phyloP scores from a whole-genome alignment of 2,888 invertebrate species.

The Diarsia rubi region DNA sequence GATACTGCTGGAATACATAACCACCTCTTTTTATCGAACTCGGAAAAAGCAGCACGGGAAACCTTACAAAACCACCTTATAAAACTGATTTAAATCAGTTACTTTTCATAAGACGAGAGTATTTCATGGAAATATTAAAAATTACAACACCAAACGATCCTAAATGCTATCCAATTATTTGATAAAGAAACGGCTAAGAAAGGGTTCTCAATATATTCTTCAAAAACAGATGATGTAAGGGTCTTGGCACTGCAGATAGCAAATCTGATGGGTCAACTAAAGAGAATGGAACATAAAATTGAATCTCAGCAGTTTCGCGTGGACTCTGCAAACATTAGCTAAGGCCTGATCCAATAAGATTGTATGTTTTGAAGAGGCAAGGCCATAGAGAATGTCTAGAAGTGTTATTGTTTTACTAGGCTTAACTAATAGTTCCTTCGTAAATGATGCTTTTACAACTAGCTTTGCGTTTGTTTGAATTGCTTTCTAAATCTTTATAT shows the following conservation, averaged over 20 bases:
- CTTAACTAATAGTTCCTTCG: conserved; percentile 2
- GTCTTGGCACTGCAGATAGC: conserved; percentile 68
- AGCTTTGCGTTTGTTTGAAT: background rate
- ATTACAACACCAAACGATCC: conserved; percentile 4
- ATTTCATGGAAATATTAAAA: background rate
- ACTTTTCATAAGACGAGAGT: background rate
- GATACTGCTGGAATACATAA: too few species aligned
- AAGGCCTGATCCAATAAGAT: conserved; percentile 84
- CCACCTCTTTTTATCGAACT: background rate
- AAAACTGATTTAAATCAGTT: background rate
- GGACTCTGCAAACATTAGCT: conserved; percentile 79
- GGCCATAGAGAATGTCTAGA: conserved; percentile 66
- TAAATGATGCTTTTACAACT: conserved; percentile 6
- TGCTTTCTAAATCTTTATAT: background rate
- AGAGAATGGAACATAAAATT: conserved; percentile 78
- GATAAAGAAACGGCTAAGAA: conserved; percentile 51
- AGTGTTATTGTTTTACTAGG: conserved; percentile 22
- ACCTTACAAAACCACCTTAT: too few species aligned
- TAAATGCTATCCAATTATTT: conserved; percentile 40
- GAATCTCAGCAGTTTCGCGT: conserved; percentile 80
- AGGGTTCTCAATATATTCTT: conserved; percentile 56
- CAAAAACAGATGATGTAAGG: conserved; percentile 62
- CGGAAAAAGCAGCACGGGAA: too few species aligned
- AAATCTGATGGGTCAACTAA: conserved; percentile 76
- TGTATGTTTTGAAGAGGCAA: conserved; percentile 78